These are phyloP conservation scores for Palaemon carinicauda DNA, from an alignment of 1,140 invertebrate genomes.

Conservation along the genomic window DNA sequence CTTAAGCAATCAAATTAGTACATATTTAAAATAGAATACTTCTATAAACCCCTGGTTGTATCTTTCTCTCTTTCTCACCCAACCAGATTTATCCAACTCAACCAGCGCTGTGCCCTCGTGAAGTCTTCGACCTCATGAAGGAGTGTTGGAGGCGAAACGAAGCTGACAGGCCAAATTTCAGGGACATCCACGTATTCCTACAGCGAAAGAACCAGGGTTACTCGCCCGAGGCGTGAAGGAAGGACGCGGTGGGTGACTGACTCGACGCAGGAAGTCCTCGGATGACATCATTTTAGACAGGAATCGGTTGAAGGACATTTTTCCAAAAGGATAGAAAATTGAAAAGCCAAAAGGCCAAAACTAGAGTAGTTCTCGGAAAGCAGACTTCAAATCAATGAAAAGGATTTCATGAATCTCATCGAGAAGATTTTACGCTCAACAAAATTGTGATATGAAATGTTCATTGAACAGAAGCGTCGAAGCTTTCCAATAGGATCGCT, in stretches of 20 bases:
- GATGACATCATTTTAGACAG: conserved; percentile 3
- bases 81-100: conserved; percentile 76
- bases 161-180: conserved; percentile 84
- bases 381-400: neutral
- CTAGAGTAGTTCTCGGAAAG: neutral
- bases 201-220: conserved; percentile 85
- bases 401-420: no score
- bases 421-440: no score
- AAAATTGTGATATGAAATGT: no score
- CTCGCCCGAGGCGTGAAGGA: conserved; percentile 50
- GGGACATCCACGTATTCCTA: conserved; percentile 89
- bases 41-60: no score
- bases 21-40: no score
- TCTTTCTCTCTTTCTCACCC: conserved; percentile 50
- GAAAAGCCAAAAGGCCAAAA: neutral
- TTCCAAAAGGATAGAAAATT: neutral
- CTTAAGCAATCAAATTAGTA: no score
- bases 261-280: neutral
- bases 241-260: conserved; percentile 48
- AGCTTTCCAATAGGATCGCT: neutral
- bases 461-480: no score
- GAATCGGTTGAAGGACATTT: conserved; percentile 11
- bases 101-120: conserved; percentile 85
- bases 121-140: conserved; percentile 92
- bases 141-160: conserved; percentile 93